These are phyloP conservation scores for Lepidotrigona ventralis DNA, from an alignment of 1,140 invertebrate genomes.

Conservation along the genomic window DNA sequence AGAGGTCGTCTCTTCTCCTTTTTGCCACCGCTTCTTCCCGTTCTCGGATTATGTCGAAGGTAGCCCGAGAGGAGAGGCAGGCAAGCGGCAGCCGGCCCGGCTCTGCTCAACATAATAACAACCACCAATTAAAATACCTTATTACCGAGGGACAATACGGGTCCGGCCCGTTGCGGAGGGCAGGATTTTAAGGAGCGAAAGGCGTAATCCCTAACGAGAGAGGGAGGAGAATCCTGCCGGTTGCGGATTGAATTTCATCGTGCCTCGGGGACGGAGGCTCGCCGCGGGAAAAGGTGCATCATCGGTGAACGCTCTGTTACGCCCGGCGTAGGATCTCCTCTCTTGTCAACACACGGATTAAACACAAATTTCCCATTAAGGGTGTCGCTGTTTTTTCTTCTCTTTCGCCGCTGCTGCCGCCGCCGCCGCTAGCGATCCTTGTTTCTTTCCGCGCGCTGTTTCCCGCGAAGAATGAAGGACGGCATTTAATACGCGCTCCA, in stretches of 20 bases:
- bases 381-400: conserved; percentile 36
- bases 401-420: background rate
- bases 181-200: conserved; percentile 57
- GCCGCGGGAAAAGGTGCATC: conserved; percentile 40
- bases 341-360: conserved; percentile 55
- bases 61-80: conserved; percentile 25
- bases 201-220: conserved; percentile 53
- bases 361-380: conserved; percentile 64
- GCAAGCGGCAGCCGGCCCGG: conserved; percentile 17
- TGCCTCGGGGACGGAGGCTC: conserved; percentile 30
- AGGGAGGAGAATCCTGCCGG: conserved; percentile 20
- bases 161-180: conserved; percentile 11
- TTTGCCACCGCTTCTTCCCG: conserved; percentile 31
- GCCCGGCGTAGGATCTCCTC: conserved; percentile 17
- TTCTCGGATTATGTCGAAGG: conserved; percentile 51
- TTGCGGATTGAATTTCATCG: conserved; percentile 52
- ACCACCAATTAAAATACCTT: conserved; percentile 76
- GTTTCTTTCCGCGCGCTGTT: background rate
- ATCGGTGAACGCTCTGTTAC: conserved; percentile 44
- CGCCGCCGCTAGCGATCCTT: background rate
- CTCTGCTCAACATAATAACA: conserved; percentile 62
- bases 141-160: conserved; percentile 71
- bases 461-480: background rate
- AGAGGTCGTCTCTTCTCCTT: conserved; percentile 28
- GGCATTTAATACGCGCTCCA: conserved; percentile 19